These are phyloP conservation scores for Caenorhabditis briggsae DNA, from an alignment of 1,140 invertebrate species.

Conservation along the genomic window DNA sequence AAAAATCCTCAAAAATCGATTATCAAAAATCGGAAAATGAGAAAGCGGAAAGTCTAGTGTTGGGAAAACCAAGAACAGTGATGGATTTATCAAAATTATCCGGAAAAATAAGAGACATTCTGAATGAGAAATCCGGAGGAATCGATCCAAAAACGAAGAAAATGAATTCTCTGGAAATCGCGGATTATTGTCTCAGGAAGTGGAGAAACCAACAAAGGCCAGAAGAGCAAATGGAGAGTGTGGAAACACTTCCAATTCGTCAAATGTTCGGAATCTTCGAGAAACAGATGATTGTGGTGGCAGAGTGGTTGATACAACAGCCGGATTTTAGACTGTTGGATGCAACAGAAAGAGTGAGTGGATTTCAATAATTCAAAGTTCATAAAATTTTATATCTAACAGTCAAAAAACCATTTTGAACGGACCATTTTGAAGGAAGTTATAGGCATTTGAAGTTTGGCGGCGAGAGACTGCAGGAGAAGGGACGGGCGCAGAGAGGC, in stretches of 20 bases:
- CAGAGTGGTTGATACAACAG: conserved; percentile 38
- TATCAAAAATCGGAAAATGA: neutral
- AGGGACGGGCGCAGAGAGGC: too few species aligned
- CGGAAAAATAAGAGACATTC: neutral
- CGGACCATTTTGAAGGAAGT: too few species aligned
- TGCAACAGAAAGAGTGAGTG: neutral
- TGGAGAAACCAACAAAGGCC: conserved; percentile 38
- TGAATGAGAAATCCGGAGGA: neutral
- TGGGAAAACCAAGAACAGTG: conserved; percentile 28
- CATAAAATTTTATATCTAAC: neutral
- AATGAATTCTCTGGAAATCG: conserved; percentile 30
- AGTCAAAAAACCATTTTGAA: too few species aligned
- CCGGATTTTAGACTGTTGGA: conserved; percentile 1
- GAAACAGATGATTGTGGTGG: conserved; percentile 41
- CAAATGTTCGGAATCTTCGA: conserved; percentile 41
- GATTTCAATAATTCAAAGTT: neutral
- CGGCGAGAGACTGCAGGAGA: too few species aligned
- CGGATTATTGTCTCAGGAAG: neutral
- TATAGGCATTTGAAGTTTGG: too few species aligned
- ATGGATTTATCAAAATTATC: conserved; percentile 15
- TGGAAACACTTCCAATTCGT: neutral
- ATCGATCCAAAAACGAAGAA: neutral
- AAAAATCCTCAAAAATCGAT: too few species aligned
- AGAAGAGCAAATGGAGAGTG: conserved; percentile 13
- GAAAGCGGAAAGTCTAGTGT: neutral